Evolutionary conservation across 2,113 vertebrate genomes (phyloP), one percentile per base, ranked within the genome.

Genomic region (Paraplagusia blochii): DNA sequence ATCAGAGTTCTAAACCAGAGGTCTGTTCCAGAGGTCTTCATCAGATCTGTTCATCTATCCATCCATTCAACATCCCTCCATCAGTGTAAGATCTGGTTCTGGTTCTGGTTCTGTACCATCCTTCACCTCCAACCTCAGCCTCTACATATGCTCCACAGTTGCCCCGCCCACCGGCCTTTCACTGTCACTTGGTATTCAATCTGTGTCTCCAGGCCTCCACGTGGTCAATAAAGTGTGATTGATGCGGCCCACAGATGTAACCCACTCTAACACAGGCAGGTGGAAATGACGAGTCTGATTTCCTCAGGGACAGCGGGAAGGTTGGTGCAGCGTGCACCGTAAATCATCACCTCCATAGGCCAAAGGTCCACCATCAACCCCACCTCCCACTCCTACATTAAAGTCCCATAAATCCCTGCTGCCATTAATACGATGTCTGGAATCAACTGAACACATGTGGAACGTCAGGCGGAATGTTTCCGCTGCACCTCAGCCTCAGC

Each of bases 201-300:
- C 58, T 44, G 81, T 81, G 81, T 81, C 66, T 60, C 72, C 70
- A 79, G 84, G 58, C 77, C 82, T 81, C 69, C 78, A 68, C 79
- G 73, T 80, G 81, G 80, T 81, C 88, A 79, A 84, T 89, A 88
- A 83, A 87, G 79, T 82, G 76, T 87, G 88, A 88, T 86, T 88
- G 74, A 83, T 66, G 77, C 69, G 63, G 38, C 66, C 49, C 19
- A 12, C 54, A 67, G 69, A 79, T 42, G 36, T 73, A 67, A 77
- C 69, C 55, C 69, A 84, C 80, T 71, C 22, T 53, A 80, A 87
- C 82, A 81, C 66, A 58, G 77, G 53, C 66, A 87, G 72, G 87
- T 89, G 85, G 87, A 88, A 86, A 88, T 85, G 70, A 76, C 74
- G 46, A 15, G 69, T 7, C 58, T 87, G 84, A 88, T 90, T 89